Evolutionary conservation across 2,888 invertebrate species (phyloP).

Genomic region (Bembecia ichneumoniformis): DNA sequence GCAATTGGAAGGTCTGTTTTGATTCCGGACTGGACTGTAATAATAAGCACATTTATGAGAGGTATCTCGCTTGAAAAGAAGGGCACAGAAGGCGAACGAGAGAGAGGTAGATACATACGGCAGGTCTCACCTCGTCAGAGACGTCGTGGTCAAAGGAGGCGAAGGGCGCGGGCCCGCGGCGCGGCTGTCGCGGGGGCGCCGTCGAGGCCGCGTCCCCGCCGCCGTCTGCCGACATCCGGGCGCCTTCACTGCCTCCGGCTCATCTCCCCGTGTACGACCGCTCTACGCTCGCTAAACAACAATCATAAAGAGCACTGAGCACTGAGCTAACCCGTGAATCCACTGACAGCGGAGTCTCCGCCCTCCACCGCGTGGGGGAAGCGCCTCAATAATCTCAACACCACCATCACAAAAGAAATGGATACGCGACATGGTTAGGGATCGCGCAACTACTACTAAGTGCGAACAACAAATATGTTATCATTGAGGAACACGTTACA

Average conservation of each 20-base stretch:
- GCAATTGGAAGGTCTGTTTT: slow-evolving; percentile 68
- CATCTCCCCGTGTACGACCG: background rate
- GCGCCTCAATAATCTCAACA: background rate
- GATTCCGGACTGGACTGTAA: slow-evolving; percentile 74
- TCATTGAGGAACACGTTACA: background rate
- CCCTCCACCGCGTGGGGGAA: background rate
- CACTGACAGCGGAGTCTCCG: background rate
- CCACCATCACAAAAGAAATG: background rate
- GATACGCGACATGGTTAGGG: no score
- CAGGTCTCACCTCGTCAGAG: slow-evolving; percentile 82
- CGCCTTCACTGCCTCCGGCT: slow-evolving; percentile 4
- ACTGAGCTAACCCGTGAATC: background rate
- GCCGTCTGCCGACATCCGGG: slow-evolving; percentile 5
- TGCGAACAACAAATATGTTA: background rate
- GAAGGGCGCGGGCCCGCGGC: slow-evolving; percentile 93
- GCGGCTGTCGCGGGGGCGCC: slow-evolving; percentile 73
- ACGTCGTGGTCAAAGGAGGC: slow-evolving; percentile 92
- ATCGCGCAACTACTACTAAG: no score
- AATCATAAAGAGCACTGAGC: background rate
- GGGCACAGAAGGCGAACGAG: slow-evolving; percentile 20
- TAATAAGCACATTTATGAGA: background rate
- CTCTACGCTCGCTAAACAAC: background rate
- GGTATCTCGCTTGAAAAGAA: slow-evolving; percentile 4
- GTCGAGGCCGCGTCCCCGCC: slow-evolving; percentile 9
- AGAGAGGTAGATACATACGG: slow-evolving; percentile 67